Conservation (phyloP, 2,113 vertebrate genomes). For the Paraplagusia blochii region DNA sequence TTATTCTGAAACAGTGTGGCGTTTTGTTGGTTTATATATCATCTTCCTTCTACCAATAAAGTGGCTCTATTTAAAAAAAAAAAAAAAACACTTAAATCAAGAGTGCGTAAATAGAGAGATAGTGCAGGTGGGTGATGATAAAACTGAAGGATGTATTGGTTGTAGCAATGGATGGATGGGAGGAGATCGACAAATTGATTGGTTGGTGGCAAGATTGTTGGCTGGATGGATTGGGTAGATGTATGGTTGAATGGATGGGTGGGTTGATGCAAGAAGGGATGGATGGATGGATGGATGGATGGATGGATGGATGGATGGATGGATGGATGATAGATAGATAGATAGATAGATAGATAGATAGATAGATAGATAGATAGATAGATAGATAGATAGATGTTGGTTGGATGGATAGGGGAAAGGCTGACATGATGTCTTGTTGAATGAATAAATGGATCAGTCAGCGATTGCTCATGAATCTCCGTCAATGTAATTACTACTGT, state of each 20-base stretch:
- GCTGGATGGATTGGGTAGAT: not conserved
- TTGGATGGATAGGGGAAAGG: not conserved
- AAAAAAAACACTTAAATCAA: no score
- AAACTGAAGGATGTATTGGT: no score
- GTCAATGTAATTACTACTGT: no score
- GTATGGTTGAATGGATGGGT: not conserved
- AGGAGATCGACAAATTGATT: not conserved
- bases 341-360: not conserved
- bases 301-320: not conserved
- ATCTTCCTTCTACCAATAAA: no score
- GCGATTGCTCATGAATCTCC: no score
- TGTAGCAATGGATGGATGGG: no score
- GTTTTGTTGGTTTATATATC: no score
- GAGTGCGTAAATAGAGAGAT: no score
- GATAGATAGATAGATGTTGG: not conserved
- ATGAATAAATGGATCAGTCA: slow-evolving; percentile 1
- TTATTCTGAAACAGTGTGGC: no score
- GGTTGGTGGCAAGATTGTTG: not conserved
- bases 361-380: not conserved
- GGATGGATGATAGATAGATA: not conserved
- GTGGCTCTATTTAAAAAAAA: no score
- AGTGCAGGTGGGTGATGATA: not conserved
- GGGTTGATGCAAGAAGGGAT: not conserved
- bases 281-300: not conserved
- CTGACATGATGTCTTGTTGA: not conserved